Percentiles rank a stretch among this genome's conserved stretches.
phyloP scores from a whole-genome alignment of 2,888 invertebrate genomes.

The Noctua pronuba region DNA sequence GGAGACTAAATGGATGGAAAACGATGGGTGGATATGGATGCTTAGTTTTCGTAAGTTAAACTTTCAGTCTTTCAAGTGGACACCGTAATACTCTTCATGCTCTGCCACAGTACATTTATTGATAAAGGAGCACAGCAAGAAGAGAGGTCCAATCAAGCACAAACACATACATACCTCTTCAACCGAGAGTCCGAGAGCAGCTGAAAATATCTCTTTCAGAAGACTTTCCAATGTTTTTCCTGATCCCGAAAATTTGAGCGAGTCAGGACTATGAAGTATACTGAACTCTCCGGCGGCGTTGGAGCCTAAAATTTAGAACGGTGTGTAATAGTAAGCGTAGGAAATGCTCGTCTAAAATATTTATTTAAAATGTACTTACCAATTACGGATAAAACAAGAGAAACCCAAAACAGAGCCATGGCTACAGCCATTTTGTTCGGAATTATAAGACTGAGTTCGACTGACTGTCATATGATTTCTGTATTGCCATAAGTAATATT shows the following conservation, averaged over 20 bases:
- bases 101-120: neutral
- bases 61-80: neutral
- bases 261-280: slow-evolving; percentile 92
- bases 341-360: neutral
- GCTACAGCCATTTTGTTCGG: slow-evolving; percentile 84
- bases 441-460: slow-evolving; percentile 65
- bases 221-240: slow-evolving; percentile 91
- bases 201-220: slow-evolving; percentile 93
- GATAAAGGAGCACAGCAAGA: neutral
- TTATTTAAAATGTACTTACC: slow-evolving; percentile 76
- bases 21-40: neutral
- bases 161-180: slow-evolving; percentile 88
- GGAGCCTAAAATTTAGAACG: slow-evolving; percentile 80
- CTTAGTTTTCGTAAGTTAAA: neutral
- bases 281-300: slow-evolving; percentile 92
- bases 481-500: slow-evolving; percentile 75
- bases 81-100: neutral
- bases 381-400: slow-evolving; percentile 80
- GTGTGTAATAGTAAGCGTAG: neutral
- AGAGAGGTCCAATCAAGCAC: neutral
- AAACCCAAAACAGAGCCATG: slow-evolving; percentile 83
- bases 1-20: neutral
- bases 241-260: slow-evolving; percentile 92
- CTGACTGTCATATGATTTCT: slow-evolving; percentile 87
- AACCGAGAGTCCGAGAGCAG: slow-evolving; percentile 93